phyloP scores from a whole-genome alignment of 1,140 invertebrate species.

The Papilio machaon region DNA sequence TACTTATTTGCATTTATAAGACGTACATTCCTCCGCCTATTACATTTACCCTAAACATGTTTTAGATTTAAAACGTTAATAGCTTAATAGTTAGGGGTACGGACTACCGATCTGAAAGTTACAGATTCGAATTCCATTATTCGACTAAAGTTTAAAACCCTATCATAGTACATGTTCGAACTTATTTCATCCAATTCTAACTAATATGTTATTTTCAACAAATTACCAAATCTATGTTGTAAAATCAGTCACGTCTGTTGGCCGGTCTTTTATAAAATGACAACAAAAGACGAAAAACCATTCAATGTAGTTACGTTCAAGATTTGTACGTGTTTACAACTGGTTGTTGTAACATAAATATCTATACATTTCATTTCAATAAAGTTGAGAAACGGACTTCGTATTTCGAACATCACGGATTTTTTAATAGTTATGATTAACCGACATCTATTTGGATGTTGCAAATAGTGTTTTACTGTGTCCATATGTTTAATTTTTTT shows the following conservation, averaged over 20 bases:
- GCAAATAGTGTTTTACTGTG: neutral
- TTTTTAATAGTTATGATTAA: slow-evolving; percentile 28
- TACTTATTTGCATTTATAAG: neutral
- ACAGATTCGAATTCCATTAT: no score
- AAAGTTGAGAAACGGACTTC: slow-evolving; percentile 27
- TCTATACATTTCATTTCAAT: slow-evolving; percentile 26
- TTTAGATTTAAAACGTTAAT: no score
- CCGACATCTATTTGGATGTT: neutral
- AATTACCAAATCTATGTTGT: slow-evolving; percentile 20
- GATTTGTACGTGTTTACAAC: slow-evolving; percentile 31
- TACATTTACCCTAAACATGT: no score
- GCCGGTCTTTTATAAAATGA: neutral
- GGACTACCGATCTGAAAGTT: no score
- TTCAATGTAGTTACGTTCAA: slow-evolving; percentile 8
- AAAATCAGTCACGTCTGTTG: slow-evolving; percentile 2
- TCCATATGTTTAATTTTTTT: no score
- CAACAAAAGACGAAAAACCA: slow-evolving; percentile 19
- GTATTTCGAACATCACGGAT: slow-evolving; percentile 27
- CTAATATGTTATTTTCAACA: neutral
- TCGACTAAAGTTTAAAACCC: no score
- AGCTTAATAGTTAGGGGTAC: no score
- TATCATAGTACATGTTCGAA: no score
- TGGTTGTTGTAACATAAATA: slow-evolving; percentile 29
- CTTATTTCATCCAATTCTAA: neutral
- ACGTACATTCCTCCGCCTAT: no score